Conservation (phyloP, 2,888 invertebrate species). For the Coelopa pilipes region DNA sequence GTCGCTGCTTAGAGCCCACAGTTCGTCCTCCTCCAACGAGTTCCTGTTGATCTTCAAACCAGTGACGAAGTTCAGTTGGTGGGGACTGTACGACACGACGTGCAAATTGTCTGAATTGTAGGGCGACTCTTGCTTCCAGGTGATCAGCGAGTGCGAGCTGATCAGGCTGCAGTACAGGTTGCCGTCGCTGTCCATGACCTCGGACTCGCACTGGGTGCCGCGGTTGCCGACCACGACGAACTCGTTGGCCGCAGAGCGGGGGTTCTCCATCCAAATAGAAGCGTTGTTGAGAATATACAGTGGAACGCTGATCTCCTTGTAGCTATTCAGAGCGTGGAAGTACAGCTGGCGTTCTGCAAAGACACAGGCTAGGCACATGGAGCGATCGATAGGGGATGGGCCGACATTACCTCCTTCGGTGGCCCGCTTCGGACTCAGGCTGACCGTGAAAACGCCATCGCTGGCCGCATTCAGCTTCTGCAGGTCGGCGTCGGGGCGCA, state of each 20-base stretch:
- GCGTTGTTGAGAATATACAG: conserved; percentile 71
- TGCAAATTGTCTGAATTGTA: conserved; percentile 69
- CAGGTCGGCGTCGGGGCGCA: conserved; percentile 66
- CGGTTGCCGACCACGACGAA: conserved; percentile 70
- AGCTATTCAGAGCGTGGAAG: conserved; percentile 75
- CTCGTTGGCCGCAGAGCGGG: conserved; percentile 62
- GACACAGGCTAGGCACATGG: neutral
- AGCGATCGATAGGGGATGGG: neutral
- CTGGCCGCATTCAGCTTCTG: conserved; percentile 53
- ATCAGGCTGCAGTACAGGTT: conserved; percentile 78
- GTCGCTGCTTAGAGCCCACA: conserved; percentile 73
- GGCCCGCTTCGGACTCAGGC: conserved; percentile 54
- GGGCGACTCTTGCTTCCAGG: conserved; percentile 76
- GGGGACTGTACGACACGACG: conserved; percentile 70
- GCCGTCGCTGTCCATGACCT: conserved; percentile 78
- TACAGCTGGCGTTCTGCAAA: conserved; percentile 68
- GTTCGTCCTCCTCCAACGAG: conserved; percentile 70
- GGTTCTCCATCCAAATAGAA: conserved; percentile 65
- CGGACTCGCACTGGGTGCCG: conserved; percentile 78
- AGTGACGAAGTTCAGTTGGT: conserved; percentile 78
- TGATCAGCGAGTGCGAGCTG: conserved; percentile 76
- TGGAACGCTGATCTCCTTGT: conserved; percentile 71
- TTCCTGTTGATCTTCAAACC: conserved; percentile 77
- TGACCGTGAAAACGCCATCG: conserved; percentile 61
- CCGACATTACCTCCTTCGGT: conserved; percentile 39